Evolutionary conservation across 2,797 vertebrate genomes (phyloP).

Genomic region (Hemitrygon akajei): DNA sequence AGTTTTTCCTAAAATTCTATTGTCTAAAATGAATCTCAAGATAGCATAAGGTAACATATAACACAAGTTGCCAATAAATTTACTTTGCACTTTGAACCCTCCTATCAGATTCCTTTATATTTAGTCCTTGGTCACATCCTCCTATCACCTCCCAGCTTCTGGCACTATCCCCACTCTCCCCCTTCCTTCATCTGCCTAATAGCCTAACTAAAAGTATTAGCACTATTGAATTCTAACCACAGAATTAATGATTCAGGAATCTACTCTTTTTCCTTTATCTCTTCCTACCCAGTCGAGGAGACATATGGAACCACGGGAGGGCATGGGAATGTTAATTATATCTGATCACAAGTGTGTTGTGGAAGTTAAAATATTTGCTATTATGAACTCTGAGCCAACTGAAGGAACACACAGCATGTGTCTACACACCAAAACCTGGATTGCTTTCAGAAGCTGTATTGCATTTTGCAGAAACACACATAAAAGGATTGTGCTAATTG

Average conservation of each 20-base stretch:
- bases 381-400: not conserved
- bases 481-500: not conserved
- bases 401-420: not conserved
- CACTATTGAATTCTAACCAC: not conserved
- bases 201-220: not conserved
- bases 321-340: conserved; percentile 1
- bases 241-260: not conserved
- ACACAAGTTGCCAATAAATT: no score
- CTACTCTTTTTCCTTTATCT: not conserved
- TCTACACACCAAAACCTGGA: not conserved
- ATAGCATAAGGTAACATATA: no score
- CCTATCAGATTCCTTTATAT: no score
- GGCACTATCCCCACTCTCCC: no score
- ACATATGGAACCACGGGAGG: not conserved
- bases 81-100: no score
- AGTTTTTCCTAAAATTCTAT: no score
- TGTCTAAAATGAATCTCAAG: no score
- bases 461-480: not conserved
- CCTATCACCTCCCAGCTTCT: no score
- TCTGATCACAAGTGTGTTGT: not conserved
- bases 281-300: not conserved
- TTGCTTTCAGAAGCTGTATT: not conserved
- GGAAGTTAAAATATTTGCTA: not conserved
- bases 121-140: no score
- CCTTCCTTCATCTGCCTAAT: no score